Evolutionary conservation across 2,797 vertebrate species (phyloP).

Genomic region (Acanthurus lineatus): DNA sequence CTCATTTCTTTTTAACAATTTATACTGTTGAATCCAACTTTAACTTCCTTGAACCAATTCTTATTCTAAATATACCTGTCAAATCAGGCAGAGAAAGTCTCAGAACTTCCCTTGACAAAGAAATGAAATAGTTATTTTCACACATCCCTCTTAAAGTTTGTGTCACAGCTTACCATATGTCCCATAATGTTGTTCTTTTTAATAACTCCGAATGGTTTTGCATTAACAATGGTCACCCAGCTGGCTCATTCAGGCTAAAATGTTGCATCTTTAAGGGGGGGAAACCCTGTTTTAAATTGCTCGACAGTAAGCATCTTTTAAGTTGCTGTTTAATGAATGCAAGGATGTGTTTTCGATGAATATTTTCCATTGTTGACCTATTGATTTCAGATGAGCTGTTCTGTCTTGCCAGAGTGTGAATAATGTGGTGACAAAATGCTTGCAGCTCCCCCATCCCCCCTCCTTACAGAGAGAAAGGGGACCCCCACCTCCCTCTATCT

Average conservation of each 20-base stretch:
- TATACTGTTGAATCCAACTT: background rate
- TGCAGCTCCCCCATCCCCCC: constrained; percentile 72
- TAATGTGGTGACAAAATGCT: constrained; percentile 66
- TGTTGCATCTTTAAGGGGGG: constrained; percentile 1
- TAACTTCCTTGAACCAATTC: background rate
- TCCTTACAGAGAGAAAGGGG: constrained; percentile 34
- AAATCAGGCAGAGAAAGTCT: background rate
- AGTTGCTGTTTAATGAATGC: constrained; percentile 8
- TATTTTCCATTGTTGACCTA: constrained; percentile 41
- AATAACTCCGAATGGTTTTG: constrained; percentile 5
- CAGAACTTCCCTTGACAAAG: background rate
- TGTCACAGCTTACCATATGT: background rate
- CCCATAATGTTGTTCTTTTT: background rate
- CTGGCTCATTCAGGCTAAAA: background rate
- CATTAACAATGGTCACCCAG: background rate
- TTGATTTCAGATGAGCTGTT: constrained; percentile 54
- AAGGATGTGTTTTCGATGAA: constrained; percentile 6
- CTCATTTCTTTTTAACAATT: background rate
- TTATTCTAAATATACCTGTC: background rate
- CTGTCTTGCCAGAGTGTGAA: constrained; percentile 41
- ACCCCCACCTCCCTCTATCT: constrained; percentile 46
- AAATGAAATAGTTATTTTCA: background rate
- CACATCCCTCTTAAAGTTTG: background rate
- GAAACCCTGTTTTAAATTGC: background rate
- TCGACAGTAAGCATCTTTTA: background rate